Base-by-base conservation (phyloP, 1,140 invertebrate genomes). In the Sitodiplosis mosellana region DNA sequence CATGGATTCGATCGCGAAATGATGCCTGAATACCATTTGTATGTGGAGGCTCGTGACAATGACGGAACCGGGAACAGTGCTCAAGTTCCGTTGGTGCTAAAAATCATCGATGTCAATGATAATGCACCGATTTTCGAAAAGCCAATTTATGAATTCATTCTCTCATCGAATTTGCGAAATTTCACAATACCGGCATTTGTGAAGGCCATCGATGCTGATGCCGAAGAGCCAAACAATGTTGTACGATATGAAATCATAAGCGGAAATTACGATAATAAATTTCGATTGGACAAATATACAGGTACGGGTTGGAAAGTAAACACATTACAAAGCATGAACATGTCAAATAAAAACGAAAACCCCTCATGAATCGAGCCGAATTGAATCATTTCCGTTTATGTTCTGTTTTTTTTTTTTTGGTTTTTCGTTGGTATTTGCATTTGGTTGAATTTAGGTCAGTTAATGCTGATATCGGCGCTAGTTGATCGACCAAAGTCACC, bases 31-130 rank as follows among this genome's bases (percentile, higher is more conserved):
- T 77, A 87, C 59, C 75, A 77, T 58, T 72, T 93, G 51, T 77
- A 76, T 50, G 77, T 91, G 19, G 84, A 90, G 69, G 89, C 88
- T 20, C 73, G 80, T 53, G 89, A 93, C 63, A 82, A 83, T 59
- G 76, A 82, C 54, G 86, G 87, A 17, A 71, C 75, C 53, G 88
- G 87, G 21, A 76, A 85, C 54, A 74, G 71, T 48, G 77, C 80
- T 15, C 61, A 64, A 43, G 47, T 83, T 46, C 73, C 75, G 48
- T 71, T 91, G 41, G 73, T 80, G 47, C 75, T 88, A 51, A 76
- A 78, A 61, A 66, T 88, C 42, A 61, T 84, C 49, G 87, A 91
- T 65, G 78, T 89, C 15, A 93, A 93, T 63, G 89, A 93, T 60
- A 81, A 92, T 61, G 71, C 75, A 41, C 89, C 89, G 15, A 67